phyloP scores from a whole-genome alignment of 2,797 vertebrate species.

The Uromys caudimaculatus region DNA sequence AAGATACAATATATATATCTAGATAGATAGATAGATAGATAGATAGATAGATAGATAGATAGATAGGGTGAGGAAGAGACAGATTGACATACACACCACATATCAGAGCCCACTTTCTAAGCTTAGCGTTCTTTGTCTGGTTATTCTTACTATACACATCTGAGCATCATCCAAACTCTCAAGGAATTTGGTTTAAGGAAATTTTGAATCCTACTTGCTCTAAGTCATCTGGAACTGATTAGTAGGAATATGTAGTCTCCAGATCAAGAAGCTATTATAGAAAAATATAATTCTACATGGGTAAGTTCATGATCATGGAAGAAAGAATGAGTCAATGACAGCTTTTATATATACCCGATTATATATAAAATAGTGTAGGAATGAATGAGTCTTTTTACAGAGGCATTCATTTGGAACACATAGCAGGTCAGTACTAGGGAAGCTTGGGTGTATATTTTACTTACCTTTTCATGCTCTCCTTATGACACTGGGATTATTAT shows the following conservation, averaged over 20 bases:
- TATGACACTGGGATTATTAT: background rate
- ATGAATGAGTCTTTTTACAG: background rate
- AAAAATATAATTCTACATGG: constrained; percentile 41
- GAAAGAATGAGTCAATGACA: constrained; percentile 55
- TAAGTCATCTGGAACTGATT: background rate
- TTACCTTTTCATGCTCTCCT: constrained; percentile 14
- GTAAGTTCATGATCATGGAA: background rate
- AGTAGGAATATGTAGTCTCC: background rate
- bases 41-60: background rate
- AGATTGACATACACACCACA: background rate
- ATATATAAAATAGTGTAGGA: too few relatives aligned
- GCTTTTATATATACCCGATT: constrained; percentile 53
- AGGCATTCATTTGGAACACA: background rate
- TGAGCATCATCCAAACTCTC: background rate
- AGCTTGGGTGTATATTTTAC: background rate
- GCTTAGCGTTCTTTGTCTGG: background rate
- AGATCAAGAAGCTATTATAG: background rate
- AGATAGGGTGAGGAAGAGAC: background rate
- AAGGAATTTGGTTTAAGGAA: background rate
- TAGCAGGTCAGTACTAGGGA: background rate
- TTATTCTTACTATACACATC: background rate
- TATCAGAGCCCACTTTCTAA: background rate
- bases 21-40: background rate
- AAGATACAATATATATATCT: background rate
- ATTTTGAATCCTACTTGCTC: constrained; percentile 7